Evolutionary conservation across 2,113 vertebrate genomes (phyloP), one percentile per base, ranked within the genome.

Genomic region (Merops nubicus): DNA sequence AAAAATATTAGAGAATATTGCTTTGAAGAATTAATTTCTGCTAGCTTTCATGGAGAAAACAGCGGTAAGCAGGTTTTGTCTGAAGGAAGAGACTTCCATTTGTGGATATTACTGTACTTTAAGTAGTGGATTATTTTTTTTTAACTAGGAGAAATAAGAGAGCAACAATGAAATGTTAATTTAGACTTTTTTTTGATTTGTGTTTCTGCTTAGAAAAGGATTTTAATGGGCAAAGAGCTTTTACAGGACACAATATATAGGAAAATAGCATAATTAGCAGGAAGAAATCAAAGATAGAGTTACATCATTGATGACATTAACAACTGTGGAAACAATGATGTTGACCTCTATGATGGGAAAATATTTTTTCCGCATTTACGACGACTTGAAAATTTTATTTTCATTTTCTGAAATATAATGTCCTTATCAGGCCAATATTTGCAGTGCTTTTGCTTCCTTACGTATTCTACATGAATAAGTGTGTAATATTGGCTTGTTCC

Each of bases 221-320:
- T 82, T 81, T 80, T 84, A 95, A 95, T 90, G 69, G 42, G 11
- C 2, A 2, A 91, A 91, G 76, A 91, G 53, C 78, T 94, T 95
- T 88, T 75, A 83, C 65, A 95, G 95, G 94, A 72, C 85, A 85
- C 63, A 88, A 82, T 91, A n/a, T 69, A 79, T 77, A 60, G 68
- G 80, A 80, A 72, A 86, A 47, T 72, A 94, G 78, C 57, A 57
- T 94, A 94, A 90, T 94, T 88, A 96, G 75, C 75, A 93, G 80
- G 91, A 95, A 92, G 91, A 97, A 90, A 95, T 88, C 48, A 95
- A 88, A 88, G 54, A 73, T 96, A 67, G 1, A 1, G 36, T 89
- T 73, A 84, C 60, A 72, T 91, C 54, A 88, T 29, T 96, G 63
- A 87, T 91, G 50, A 73, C 22, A 80, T 95, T 97, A 95, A 94